These are phyloP conservation scores for Acanthurus lineatus DNA, from an alignment of 2,797 vertebrate genomes.

Conservation along the genomic window DNA sequence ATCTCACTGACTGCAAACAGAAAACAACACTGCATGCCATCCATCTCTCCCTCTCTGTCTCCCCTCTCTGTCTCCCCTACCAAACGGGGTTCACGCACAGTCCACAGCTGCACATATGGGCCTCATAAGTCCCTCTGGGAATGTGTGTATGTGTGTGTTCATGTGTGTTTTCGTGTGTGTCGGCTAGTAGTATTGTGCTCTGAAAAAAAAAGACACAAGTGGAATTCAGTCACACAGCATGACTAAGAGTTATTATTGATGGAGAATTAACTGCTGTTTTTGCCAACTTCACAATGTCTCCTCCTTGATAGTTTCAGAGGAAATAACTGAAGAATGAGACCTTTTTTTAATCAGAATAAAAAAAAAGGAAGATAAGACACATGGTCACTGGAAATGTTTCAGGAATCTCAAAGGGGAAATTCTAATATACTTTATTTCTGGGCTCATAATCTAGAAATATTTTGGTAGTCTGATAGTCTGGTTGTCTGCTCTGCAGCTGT, in stretches of 20 bases:
- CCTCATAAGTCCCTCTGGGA: slow-evolving; percentile 57
- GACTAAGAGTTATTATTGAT: slow-evolving; percentile 14
- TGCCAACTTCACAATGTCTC: slow-evolving; percentile 2
- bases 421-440: slow-evolving; percentile 43
- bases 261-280: neutral
- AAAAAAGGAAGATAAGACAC: slow-evolving; percentile 34
- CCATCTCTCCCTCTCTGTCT: slow-evolving; percentile 39
- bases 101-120: slow-evolving; percentile 78
- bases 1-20: slow-evolving; percentile 66
- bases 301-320: neutral
- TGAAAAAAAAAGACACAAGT: slow-evolving; percentile 14
- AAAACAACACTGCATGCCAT: slow-evolving; percentile 69
- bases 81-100: slow-evolving; percentile 66
- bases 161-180: slow-evolving; percentile 11
- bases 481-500: slow-evolving; percentile 72
- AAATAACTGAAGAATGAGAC: slow-evolving; percentile 24
- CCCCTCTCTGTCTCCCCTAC: slow-evolving; percentile 39
- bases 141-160: neutral
- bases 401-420: slow-evolving; percentile 56
- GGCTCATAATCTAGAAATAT: slow-evolving; percentile 45
- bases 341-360: neutral
- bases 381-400: slow-evolving; percentile 46
- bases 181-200: slow-evolving; percentile 33
- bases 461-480: neutral
- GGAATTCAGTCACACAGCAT: neutral